Evolutionary conservation across 1,140 invertebrate genomes (phyloP), one percentile per base, ranked within the genome.

Genomic region (Drosophila mauritiana): DNA sequence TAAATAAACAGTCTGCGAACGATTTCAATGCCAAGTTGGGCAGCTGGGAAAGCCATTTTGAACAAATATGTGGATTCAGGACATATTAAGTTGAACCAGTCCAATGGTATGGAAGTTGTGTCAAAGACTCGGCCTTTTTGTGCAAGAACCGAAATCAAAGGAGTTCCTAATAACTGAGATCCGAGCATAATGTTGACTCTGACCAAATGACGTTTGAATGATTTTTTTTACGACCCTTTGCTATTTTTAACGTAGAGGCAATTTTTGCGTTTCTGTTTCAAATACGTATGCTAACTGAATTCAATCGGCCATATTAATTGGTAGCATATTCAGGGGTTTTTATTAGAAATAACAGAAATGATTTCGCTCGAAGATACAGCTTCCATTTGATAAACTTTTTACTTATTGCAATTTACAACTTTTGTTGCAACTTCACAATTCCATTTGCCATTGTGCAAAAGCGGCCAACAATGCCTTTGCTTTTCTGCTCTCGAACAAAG

Each of bases 21-120:
- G 25, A 3, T 15, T 31, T 49, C 25, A 49, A 49, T 49, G 46
- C 10, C 46, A 49, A 31, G 46, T 48, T 10, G 46, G 22, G 17
- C 11, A 7, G 1, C 13, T 22, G 2, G 22, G 13, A 15, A 27
- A 25, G 22, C 12, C 22, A 10, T 31, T 49, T 49, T 4, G 4
- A 31, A n/a, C 25, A 46, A 46, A 46, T 46, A 25, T 17, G 6
- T 17, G 20, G 4, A 8, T 15, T 5, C 27, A 15, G n/a, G 22
- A 27, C n/a, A 49, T 31, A 49, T 31, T 17, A 5, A 27, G 20
- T 49, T 49, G 46, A 4, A 6, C 25, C 4, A 17, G 27, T 49
- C n/a, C 27, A 49, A 27, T 49, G 48, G 25, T 17, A 17, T n/a
- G 25, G 5, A 15, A 15, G 31, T n/a, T 31, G 46, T 15, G 15